phyloP scores from a whole-genome alignment of 2,888 invertebrate genomes.

The Agelastica alni region DNA sequence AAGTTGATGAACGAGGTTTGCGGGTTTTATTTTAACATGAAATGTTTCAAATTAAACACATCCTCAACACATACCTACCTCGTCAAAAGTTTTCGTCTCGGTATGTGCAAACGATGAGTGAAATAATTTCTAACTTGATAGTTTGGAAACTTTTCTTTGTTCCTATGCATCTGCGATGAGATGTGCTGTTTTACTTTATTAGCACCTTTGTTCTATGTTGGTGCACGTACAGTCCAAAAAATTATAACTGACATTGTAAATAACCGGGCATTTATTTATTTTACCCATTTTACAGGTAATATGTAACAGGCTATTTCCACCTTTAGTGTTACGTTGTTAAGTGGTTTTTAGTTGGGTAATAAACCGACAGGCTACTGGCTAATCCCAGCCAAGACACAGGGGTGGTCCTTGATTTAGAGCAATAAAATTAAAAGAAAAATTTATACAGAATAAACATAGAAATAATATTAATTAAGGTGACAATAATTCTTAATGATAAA shows the following conservation, averaged over 20 bases:
- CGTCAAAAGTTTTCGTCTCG: constrained; percentile 17
- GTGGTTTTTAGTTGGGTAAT: too few relatives aligned
- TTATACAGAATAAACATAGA: too few relatives aligned
- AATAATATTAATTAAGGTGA: too few relatives aligned
- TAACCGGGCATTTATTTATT: too few relatives aligned
- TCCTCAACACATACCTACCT: constrained; percentile 23
- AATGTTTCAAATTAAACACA: constrained; percentile 29
- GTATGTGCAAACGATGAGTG: constrained; percentile 18
- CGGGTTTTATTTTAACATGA: constrained; percentile 29
- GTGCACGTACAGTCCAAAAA: constrained; percentile 2
- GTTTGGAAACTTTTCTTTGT: constrained; percentile 31
- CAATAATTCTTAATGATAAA: too few relatives aligned
- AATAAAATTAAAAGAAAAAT: too few relatives aligned
- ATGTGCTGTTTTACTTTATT: constrained; percentile 2
- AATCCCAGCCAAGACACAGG: too few relatives aligned
- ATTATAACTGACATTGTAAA: neutral
- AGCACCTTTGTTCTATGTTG: constrained; percentile 1
- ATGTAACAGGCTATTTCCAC: too few relatives aligned
- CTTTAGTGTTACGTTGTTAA: too few relatives aligned
- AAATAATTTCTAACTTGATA: constrained; percentile 29
- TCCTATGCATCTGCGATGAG: constrained; percentile 18
- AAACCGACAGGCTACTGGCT: too few relatives aligned
- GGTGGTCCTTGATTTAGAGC: too few relatives aligned
- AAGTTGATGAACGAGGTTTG: constrained; percentile 25
- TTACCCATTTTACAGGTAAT: too few relatives aligned